Percentiles rank a stretch among this genome's conserved stretches.
phyloP scores from a whole-genome alignment of 2,888 invertebrate species.

The Tachystola acroxantha region DNA sequence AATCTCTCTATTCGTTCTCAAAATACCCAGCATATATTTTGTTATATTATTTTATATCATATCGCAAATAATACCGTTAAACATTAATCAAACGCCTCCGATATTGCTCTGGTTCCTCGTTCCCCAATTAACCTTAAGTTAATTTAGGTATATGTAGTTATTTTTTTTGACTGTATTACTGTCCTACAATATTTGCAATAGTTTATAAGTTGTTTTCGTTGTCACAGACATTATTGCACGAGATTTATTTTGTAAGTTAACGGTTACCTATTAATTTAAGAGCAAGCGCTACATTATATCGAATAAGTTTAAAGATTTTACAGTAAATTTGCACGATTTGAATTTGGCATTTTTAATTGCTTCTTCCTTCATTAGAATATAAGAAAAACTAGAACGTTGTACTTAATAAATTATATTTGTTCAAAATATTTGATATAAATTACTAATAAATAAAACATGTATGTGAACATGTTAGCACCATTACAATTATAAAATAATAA shows the following conservation, averaged over 20 bases:
- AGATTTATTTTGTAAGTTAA: conserved; percentile 1
- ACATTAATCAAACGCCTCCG: no score
- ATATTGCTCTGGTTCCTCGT: no score
- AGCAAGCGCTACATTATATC: neutral
- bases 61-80: no score
- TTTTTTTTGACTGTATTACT: no score
- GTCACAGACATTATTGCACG: no score
- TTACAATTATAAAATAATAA: conserved; percentile 45
- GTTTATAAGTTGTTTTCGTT: no score
- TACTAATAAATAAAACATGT: conserved; percentile 2
- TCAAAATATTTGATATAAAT: neutral
- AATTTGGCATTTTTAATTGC: neutral
- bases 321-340: neutral
- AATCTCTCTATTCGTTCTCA: no score
- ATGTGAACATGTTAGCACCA: conserved; percentile 43
- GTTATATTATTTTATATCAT: no score
- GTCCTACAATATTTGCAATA: no score
- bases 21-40: no score
- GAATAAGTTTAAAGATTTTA: neutral
- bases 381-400: neutral
- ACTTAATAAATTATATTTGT: neutral
- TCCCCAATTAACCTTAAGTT: no score
- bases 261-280: conserved; percentile 6
- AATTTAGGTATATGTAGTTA: no score
- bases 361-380: neutral